Evolutionary conservation across 1,140 invertebrate species (phyloP), one percentile per base, ranked within the genome.

Genomic region (Leptinotarsa texana): DNA sequence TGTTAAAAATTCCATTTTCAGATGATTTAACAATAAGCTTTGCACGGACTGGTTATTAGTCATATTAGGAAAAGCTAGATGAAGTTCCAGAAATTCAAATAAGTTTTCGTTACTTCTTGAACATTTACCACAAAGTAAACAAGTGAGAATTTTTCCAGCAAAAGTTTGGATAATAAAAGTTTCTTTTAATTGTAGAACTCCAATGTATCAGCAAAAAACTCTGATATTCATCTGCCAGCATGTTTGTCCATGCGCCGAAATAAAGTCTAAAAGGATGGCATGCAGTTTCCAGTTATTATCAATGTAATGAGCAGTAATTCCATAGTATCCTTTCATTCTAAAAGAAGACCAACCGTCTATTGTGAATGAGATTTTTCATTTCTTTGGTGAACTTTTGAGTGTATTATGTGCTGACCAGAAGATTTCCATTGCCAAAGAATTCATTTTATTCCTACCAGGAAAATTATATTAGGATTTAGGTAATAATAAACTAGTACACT

Each of bases 261-360:
- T n/a, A n/a, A n/a, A n/a, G n/a, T n/a, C n/a, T n/a, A 63, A 63
- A 69, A 49, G 57, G 27, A 75, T 63, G 24, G 47, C 13, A 71
- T 75, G 67, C 13, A 75, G 42, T 42, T 70, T 75, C 74, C 67
- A 71, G 27, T 75, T 70, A 47, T 71, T 75, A 63, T 75, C 68
- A 63, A 75, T 75, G 61, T 70, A 75, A 75, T 75, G 68, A n/a
- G 57, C 68, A 27, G 74, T 63, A 48, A 71, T 71, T 71, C 74
- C 74, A 63, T 75, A 75, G 61, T 63, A 75, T 42, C 33, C 67
- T 71, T 71, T 63, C 68, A 75, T 75, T 22, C 17, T 63, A 75
- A 71, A 71, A 61, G 69, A 71, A 63, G 74, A 63, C 71, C 3
- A 71, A 63, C 71, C 57, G 33, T 62, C 71, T 62, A 73, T 65